phyloP scores from a whole-genome alignment of 1,140 invertebrate genomes.

The Aphis gossypii region DNA sequence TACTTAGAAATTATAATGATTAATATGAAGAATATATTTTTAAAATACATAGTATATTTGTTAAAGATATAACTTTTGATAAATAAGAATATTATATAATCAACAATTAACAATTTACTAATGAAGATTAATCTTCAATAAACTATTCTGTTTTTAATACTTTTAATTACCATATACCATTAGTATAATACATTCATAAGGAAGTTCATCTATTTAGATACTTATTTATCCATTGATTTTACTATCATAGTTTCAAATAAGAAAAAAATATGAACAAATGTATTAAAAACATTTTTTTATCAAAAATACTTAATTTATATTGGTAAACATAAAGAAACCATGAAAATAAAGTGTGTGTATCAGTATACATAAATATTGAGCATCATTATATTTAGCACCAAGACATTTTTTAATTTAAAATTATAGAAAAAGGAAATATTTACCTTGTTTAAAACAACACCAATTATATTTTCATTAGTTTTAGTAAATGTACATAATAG shows the following conservation, averaged over 20 bases:
- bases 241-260: too few species aligned
- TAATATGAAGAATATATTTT: background rate
- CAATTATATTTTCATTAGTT: constrained; percentile 41
- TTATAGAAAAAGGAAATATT: background rate
- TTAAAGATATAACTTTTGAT: background rate
- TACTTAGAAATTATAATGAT: background rate
- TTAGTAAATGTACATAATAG: background rate
- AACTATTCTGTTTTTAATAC: background rate
- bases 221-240: too few species aligned
- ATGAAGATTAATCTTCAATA: background rate
- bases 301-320: background rate
- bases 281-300: background rate
- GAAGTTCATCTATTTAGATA: too few species aligned
- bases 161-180: too few species aligned
- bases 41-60: background rate
- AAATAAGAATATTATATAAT: background rate
- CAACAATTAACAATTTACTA: background rate
- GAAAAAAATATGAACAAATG: background rate
- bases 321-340: background rate
- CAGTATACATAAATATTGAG: background rate
- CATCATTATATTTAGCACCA: background rate
- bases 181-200: too few species aligned
- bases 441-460: constrained; percentile 33
- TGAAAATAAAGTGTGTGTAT: background rate
- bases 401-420: background rate